Percentiles rank a stretch among this genome's conserved stretches.
Conservation (phyloP, 2,888 invertebrate genomes). For the Agrotis puta region DNA sequence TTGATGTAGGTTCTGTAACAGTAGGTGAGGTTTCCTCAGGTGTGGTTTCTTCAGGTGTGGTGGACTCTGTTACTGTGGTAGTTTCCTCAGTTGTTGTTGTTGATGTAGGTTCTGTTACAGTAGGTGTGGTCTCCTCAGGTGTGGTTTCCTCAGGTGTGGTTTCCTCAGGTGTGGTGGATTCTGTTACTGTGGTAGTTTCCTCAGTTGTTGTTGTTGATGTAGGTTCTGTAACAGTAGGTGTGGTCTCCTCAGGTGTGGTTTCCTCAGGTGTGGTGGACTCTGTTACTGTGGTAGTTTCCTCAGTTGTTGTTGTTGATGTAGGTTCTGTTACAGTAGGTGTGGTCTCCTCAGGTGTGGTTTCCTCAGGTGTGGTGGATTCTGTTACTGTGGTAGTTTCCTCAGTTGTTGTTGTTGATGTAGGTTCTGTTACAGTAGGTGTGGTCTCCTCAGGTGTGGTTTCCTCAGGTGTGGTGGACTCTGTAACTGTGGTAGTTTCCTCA, state of each 20-base stretch:
- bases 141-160: conserved; percentile 11
- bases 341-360: not conserved
- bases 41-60: not conserved
- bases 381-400: conserved; percentile 14
- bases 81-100: not conserved
- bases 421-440: conserved; percentile 10
- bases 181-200: no score
- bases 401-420: not conserved
- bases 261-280: not conserved
- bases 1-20: not conserved
- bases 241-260: not conserved
- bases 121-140: not conserved
- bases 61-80: conserved; percentile 18
- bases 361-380: not conserved
- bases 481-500: conserved; percentile 3
- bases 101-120: not conserved
- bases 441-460: conserved; percentile 3
- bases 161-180: not conserved
- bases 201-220: not conserved
- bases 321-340: not conserved
- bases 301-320: not conserved
- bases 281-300: not conserved
- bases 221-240: not conserved
- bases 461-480: conserved; percentile 4
- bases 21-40: no score